Evolutionary conservation across 2,113 vertebrate genomes (phyloP), one percentile per base, ranked within the genome.

Genomic region (Malurus cyaneus): DNA sequence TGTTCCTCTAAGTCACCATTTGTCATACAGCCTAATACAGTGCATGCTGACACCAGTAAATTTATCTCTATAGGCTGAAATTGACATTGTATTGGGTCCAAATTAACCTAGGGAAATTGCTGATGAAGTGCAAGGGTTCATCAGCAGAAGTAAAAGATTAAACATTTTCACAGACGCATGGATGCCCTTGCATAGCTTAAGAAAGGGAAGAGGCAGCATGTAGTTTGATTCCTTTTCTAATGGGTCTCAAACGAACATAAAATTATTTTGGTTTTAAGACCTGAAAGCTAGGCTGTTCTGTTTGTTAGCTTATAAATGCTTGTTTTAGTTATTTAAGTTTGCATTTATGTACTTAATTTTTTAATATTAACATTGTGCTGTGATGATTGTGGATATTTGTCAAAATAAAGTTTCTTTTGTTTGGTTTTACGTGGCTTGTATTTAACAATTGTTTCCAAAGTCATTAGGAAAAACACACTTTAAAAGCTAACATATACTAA

Each of bases 121-220:
- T 80, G 25, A 18, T 32, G 41, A 66, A 39, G 47, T 64, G 57
- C 50, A 80, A 50, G 70, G 8, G 66, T 57, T 91, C 81, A 83
- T 54, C 53, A 82, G 25, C 32, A 28, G 59, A n/a, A 80, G 95
- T 94, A 72, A 96, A 97, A 95, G 52, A 96, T 90, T 89, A 96
- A 94, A 88, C 54, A 13, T 32, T 69, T 89, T 59, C 79, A 59
- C n/a, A 52, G 32, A 71, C 74, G 14, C n/a, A 34, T 32, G 9
- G 4, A 46, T 77, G 36, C 12, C 26, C 13, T 6, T 6, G 9
- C 29, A 47, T 9, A 24, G 6, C 32, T 73, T 47, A 34, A 72
- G 42, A 91, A 57, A 76, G 42, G 32, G 47, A 50, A 85, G 49
- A 44, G 23, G 29, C 12, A 87, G 28, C 13, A 73, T 87, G 31